These are phyloP conservation scores for Leptestheria dahalacensis DNA, from an alignment of 1,140 invertebrate genomes.

Conservation along the genomic window DNA sequence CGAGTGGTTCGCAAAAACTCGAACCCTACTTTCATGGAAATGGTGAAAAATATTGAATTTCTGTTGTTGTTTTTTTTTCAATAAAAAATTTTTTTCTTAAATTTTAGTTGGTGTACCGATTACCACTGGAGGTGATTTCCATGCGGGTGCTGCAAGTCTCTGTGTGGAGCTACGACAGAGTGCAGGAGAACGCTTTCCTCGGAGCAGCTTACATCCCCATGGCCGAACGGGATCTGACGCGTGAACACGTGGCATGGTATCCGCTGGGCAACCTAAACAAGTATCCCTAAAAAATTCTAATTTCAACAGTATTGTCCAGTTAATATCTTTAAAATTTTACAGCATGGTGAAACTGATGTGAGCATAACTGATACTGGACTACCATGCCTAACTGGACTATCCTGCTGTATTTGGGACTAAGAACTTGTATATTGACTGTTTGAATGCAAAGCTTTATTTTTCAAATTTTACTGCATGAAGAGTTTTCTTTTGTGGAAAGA, in stretches of 20 bases:
- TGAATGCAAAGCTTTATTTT: too few species aligned
- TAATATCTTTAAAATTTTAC: too few species aligned
- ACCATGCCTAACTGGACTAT: too few species aligned
- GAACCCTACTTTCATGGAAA: conserved; percentile 96
- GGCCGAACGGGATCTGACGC: conserved; percentile 47
- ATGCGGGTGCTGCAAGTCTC: conserved; percentile 68
- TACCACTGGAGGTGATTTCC: conserved; percentile 64
- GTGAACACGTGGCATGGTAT: conserved; percentile 66
- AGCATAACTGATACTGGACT: not conserved
- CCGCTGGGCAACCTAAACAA: conserved; percentile 40
- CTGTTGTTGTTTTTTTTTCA: conserved; percentile 1
- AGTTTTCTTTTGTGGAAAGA: too few species aligned
- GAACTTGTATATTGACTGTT: too few species aligned
- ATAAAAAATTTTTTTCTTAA: conserved; percentile 16
- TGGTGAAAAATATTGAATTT: conserved; percentile 41
- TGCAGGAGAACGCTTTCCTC: conserved; percentile 91
- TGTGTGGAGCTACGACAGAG: conserved; percentile 83
- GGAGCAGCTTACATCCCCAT: conserved; percentile 67
- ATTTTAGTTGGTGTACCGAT: conserved; percentile 69
- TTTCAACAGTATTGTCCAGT: too few species aligned
- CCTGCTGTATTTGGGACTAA: too few species aligned
- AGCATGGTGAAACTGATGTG: not conserved
- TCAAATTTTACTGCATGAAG: too few species aligned
- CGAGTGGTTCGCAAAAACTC: conserved; percentile 80
- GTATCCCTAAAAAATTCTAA: not conserved